Evolutionary conservation across 2,797 vertebrate species (phyloP).

Genomic region (Epinephelus malabaricus): DNA sequence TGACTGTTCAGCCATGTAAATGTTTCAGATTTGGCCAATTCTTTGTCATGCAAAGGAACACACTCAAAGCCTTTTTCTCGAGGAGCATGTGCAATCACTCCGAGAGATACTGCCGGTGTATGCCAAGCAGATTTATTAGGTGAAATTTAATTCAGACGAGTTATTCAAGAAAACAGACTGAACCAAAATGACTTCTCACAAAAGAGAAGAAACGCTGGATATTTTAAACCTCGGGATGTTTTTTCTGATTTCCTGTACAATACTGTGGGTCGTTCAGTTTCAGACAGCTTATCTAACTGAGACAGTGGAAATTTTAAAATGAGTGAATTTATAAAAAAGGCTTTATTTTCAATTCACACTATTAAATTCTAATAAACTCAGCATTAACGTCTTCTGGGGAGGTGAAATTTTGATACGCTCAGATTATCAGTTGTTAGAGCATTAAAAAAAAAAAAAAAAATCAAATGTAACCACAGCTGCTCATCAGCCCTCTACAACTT

Average conservation of each 20-base stretch:
- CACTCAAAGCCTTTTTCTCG: constrained; percentile 70
- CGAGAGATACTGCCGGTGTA: constrained; percentile 46
- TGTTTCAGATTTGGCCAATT: constrained; percentile 77
- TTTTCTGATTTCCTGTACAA: constrained; percentile 20
- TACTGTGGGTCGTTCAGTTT: constrained; percentile 17
- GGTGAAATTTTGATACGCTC: constrained; percentile 1
- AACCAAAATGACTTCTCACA: constrained; percentile 43
- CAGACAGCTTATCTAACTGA: constrained; percentile 38
- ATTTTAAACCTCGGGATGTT: constrained; percentile 27
- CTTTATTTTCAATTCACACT: constrained; percentile 44
- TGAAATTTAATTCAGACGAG: constrained; percentile 69
- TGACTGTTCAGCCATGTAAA: constrained; percentile 78
- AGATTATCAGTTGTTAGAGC: constrained; percentile 36
- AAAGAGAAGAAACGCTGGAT: constrained; percentile 25
- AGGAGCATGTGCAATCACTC: constrained; percentile 64
- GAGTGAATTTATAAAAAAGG: constrained; percentile 23
- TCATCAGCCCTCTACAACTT: constrained; percentile 16
- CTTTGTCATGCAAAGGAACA: constrained; percentile 72
- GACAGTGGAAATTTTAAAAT: constrained; percentile 47
- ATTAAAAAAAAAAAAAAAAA: constrained; percentile 17
- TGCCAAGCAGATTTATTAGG: constrained; percentile 75
- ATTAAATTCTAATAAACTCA: constrained; percentile 31
- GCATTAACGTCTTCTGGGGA: constrained; percentile 36
- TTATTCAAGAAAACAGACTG: constrained; percentile 64
- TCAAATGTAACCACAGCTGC: constrained; percentile 20